Conservation (phyloP, 1,140 invertebrate genomes). For the Elymnias hypermnestra region DNA sequence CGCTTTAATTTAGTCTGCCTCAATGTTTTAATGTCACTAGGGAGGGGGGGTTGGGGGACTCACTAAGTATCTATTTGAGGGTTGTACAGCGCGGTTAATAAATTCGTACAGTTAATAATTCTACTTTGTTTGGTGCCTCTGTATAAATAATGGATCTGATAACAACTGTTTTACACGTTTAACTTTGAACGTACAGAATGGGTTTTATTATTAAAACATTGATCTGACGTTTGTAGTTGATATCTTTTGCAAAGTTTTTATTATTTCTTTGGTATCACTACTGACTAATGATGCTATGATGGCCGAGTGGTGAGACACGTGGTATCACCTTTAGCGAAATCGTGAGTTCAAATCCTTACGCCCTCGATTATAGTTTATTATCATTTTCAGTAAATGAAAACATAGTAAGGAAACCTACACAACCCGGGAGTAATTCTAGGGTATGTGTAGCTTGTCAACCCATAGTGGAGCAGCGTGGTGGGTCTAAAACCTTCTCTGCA, state of each 20-base stretch:
- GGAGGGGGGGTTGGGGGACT: slow-evolving; percentile 39
- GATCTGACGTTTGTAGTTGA: background rate
- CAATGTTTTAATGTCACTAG: slow-evolving; percentile 65
- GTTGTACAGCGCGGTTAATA: slow-evolving; percentile 63
- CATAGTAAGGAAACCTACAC: no score
- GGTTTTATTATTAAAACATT: background rate
- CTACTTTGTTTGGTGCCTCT: slow-evolving; percentile 44
- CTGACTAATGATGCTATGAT: background rate
- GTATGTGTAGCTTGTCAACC: no score
- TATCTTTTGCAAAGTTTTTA: background rate
- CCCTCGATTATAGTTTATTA: no score
- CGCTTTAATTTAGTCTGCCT: slow-evolving; percentile 71
- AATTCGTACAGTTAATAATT: slow-evolving; percentile 69
- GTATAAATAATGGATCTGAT: slow-evolving; percentile 35
- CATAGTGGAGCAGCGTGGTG: no score
- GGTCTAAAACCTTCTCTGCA: no score
- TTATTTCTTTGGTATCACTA: no score
- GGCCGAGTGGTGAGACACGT: no score
- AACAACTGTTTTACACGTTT: slow-evolving; percentile 11
- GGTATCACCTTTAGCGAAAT: no score
- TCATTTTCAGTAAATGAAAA: no score
- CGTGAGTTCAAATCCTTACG: no score
- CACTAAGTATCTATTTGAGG: slow-evolving; percentile 73
- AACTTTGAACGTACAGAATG: background rate
- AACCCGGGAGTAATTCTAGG: no score